Conservation (phyloP, 2,113 vertebrate genomes). For the Rallus limicola region DNA sequence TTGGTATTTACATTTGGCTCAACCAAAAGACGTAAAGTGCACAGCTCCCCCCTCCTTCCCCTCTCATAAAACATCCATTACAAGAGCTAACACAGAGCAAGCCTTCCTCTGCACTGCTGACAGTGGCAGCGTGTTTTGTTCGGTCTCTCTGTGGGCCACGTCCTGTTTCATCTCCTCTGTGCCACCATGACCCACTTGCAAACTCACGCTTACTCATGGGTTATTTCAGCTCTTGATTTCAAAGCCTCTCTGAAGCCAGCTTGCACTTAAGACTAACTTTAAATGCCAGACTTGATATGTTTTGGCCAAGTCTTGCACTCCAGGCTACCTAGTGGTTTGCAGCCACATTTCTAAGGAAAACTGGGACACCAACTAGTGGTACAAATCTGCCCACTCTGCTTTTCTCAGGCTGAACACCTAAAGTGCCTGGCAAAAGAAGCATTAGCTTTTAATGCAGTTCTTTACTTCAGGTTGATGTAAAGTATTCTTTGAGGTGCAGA, state of each 20-base stretch:
- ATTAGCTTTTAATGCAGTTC: background rate
- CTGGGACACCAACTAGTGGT: background rate
- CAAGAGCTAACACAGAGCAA: slow-evolving; percentile 25
- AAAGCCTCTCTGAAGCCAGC: slow-evolving; percentile 12
- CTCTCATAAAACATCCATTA: slow-evolving; percentile 47
- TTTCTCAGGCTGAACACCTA: slow-evolving; percentile 20
- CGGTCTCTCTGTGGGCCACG: background rate
- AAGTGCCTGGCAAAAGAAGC: slow-evolving; percentile 32
- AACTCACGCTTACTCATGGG: background rate
- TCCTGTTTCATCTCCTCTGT: background rate
- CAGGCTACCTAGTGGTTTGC: background rate
- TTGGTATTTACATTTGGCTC: slow-evolving; percentile 63
- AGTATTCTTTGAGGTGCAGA: background rate
- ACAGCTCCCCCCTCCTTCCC: background rate
- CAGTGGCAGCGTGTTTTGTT: background rate
- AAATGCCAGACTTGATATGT: background rate
- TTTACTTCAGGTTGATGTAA: background rate
- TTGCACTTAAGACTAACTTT: background rate
- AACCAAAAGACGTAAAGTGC: slow-evolving; percentile 71
- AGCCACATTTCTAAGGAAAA: background rate
- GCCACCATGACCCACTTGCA: background rate
- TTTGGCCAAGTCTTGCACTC: background rate
- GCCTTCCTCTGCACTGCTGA: background rate
- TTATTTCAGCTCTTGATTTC: background rate
- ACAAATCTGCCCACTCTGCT: background rate